Base-by-base conservation (phyloP, 1,140 invertebrate genomes). In the Neuroterus valhalla region DNA sequence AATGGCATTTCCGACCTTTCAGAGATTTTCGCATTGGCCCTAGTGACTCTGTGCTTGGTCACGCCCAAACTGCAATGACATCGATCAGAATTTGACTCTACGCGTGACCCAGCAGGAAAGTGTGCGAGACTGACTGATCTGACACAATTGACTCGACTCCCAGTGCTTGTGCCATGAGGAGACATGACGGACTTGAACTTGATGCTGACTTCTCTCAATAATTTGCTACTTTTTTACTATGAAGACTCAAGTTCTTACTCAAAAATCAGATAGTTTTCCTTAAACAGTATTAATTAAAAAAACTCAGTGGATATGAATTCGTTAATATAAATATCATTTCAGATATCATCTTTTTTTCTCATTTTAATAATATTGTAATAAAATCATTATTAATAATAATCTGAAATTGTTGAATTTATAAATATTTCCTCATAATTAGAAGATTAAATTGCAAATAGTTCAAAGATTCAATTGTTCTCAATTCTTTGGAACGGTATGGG, bases 41-140 rank as follows among this genome's bases (percentile, higher is more conserved):
- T 88, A 89, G 86, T 88, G 87, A 89, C 86, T 89, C 87, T 89
- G 88, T 88, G 87, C 87, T 89, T 87, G 87, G 85, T 89, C 87
- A 89, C 88, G 88, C 87, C 86, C 83, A 89, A 89, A 88, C 82
- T 80, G 82, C 80, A 82, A 86, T 87, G 81, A 86, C 82, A 85
- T 86, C 81, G 76, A 77, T 78, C 85, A 80, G 79, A 80, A 86
- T 86, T 85, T 88, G 84, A 89, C 85, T 89, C 87, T 89, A 89
- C 85, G 86, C 87, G 87, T 89, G 88, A 89, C 85, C 87, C 87
- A 89, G 87, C 87, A 88, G 88, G 82, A 84, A 89, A 89, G 84
- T 86, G 86, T 88, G 87, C 85, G 83, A 86, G 85, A 87, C 82
- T 85, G 82, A 85, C 81, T 83, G 79, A 82, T 87, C 82, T 81